Percentiles rank a stretch among this genome's conserved stretches.
Evolutionary conservation across 23 tunicate genomes (phyloP).

Genomic region (Ascidia mentula): DNA sequence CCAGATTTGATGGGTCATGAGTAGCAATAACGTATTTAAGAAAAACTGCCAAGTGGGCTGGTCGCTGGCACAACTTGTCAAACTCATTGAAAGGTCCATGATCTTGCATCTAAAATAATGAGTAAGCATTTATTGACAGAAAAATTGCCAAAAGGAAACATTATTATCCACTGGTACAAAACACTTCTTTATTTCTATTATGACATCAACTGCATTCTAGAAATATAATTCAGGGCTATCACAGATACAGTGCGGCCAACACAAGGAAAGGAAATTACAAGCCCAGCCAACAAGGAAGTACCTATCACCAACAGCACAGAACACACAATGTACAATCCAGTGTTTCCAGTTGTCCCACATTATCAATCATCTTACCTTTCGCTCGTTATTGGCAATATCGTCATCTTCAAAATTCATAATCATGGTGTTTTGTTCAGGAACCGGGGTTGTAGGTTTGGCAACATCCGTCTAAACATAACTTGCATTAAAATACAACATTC

Average conservation of each 20-base stretch:
- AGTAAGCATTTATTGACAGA: too few relatives aligned
- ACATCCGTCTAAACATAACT: not conserved
- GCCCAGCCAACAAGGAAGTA: not conserved
- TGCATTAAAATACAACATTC: not conserved
- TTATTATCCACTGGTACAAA: too few relatives aligned
- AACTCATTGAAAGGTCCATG: conserved; percentile 78
- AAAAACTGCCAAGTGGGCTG: conserved; percentile 79
- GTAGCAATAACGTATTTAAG: conserved; percentile 59
- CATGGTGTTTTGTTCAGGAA: conserved; percentile 26
- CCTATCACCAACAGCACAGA: too few relatives aligned
- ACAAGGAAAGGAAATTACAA: not conserved
- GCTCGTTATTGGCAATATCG: conserved; percentile 39
- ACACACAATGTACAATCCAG: not conserved
- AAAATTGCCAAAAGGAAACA: too few relatives aligned
- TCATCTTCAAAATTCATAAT: conserved; percentile 94
- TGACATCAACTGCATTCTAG: not conserved
- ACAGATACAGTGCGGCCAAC: not conserved
- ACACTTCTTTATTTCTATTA: too few relatives aligned
- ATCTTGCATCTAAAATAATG: conserved; percentile 35
- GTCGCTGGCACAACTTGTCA: conserved; percentile 46
- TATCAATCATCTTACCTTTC: conserved; percentile 9
- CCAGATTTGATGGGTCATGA: conserved; percentile 60
- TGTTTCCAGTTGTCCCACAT: not conserved
- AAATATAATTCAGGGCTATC: not conserved
- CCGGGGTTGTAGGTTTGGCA: conserved; percentile 25